Percentiles rank a stretch among this genome's conserved stretches.
Evolutionary conservation across 64 coral and sea anemone species (phyloP).

Genomic region (Anthopleura sola): DNA sequence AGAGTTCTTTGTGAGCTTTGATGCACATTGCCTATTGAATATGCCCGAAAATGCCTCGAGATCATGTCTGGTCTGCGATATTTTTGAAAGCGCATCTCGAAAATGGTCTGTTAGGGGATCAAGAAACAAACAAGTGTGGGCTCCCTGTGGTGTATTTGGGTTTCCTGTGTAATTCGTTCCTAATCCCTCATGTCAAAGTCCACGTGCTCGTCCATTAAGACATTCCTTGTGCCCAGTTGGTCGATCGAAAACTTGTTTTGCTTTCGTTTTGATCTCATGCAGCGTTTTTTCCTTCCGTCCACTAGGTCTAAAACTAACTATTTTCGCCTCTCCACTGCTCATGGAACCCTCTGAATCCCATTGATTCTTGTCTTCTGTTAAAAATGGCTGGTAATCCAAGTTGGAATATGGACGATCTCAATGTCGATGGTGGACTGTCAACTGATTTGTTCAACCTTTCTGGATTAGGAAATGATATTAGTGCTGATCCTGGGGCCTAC

Average conservation of each 20-base stretch:
- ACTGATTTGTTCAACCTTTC: conserved; percentile 84
- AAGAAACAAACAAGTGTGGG: neutral
- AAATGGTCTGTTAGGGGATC: too few relatives aligned
- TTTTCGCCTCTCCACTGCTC: neutral
- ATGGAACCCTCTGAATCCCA: neutral
- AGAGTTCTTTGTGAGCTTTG: too few relatives aligned
- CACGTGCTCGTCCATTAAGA: conserved; percentile 17
- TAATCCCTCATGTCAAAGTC: conserved; percentile 30
- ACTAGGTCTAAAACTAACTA: neutral
- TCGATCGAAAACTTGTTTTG: neutral
- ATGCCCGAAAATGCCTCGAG: too few relatives aligned
- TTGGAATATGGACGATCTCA: conserved; percentile 81
- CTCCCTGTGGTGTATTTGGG: neutral
- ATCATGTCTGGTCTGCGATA: too few relatives aligned
- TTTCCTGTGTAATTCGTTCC: conserved; percentile 13
- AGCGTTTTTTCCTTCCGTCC: neutral
- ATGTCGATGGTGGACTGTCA: conserved; percentile 67
- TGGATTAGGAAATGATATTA: conserved; percentile 84
- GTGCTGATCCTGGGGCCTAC: conserved; percentile 63
- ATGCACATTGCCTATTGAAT: too few relatives aligned
- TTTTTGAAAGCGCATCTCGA: too few relatives aligned
- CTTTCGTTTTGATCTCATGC: conserved; percentile 3
- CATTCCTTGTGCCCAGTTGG: neutral
- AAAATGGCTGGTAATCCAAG: conserved; percentile 70
- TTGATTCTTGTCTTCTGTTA: neutral